Percentiles rank a stretch among this genome's conserved stretches.
These are phyloP conservation scores for Montipora foliosa DNA, from an alignment of 64 coral and sea anemone species.

Conservation along the genomic window DNA sequence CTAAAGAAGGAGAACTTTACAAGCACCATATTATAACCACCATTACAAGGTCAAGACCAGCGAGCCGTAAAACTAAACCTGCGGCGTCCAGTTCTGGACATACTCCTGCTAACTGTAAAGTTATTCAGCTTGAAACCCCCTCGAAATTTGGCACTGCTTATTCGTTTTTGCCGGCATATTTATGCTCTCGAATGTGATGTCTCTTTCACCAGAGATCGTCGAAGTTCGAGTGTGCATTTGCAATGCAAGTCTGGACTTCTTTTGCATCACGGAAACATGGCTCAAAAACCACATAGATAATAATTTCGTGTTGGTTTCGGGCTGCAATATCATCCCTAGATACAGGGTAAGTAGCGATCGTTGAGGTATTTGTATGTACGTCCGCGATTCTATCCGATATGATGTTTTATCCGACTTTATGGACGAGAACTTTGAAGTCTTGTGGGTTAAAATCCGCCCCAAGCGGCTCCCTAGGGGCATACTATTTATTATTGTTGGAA, in stretches of 20 bases:
- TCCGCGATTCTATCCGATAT: too few relatives aligned
- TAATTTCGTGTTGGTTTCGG: slow-evolving; percentile 13
- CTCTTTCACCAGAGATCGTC: slow-evolving; percentile 63
- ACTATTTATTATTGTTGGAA: slow-evolving; percentile 54
- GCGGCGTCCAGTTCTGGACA: too few relatives aligned
- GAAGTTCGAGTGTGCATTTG: slow-evolving; percentile 61
- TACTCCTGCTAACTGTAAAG: too few relatives aligned
- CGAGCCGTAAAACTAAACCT: too few relatives aligned
- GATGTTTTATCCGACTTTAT: too few relatives aligned
- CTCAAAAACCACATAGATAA: slow-evolving; percentile 52
- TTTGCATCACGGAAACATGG: slow-evolving; percentile 19
- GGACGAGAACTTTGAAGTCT: too few relatives aligned
- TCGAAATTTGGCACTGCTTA: neutral
- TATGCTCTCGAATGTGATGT: neutral
- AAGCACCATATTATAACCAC: too few relatives aligned
- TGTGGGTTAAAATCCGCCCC: too few relatives aligned
- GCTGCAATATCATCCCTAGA: slow-evolving; percentile 26
- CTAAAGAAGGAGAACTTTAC: too few relatives aligned
- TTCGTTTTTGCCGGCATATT: slow-evolving; percentile 65
- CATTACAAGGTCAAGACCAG: too few relatives aligned
- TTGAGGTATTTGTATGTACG: slow-evolving; percentile 49
- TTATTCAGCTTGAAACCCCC: too few relatives aligned
- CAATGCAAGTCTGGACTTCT: slow-evolving; percentile 67
- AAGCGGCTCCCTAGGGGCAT: slow-evolving; percentile 39
- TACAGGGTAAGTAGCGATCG: slow-evolving; percentile 62